These are phyloP conservation scores for Sebastes iracundus DNA, from an alignment of 2,797 vertebrate species.

Conservation along the genomic window DNA sequence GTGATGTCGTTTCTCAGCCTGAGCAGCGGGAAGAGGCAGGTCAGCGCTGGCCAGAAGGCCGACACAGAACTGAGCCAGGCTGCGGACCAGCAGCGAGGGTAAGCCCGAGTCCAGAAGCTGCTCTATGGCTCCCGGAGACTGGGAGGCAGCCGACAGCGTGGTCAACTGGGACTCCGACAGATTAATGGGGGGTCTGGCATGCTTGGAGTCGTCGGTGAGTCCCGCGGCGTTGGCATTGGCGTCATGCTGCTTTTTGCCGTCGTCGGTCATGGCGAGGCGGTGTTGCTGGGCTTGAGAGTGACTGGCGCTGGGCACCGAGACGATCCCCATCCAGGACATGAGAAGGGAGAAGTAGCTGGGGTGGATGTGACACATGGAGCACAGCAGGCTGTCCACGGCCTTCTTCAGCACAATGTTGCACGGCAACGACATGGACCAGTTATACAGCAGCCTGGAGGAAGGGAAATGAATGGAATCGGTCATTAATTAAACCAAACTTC, in stretches of 20 bases:
- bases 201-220: constrained; percentile 96
- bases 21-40: constrained; percentile 84
- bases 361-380: constrained; percentile 98
- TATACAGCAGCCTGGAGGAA: constrained; percentile 89
- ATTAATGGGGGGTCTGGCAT: constrained; percentile 89
- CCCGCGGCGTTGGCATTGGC: constrained; percentile 76
- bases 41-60: constrained; percentile 90
- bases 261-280: constrained; percentile 95
- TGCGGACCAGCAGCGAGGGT: constrained; percentile 93
- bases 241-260: constrained; percentile 95
- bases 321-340: constrained; percentile 99
- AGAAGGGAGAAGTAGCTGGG: constrained; percentile 97
- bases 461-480: no score
- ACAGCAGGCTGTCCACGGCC: constrained; percentile 97
- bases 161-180: constrained; percentile 94
- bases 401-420: constrained; percentile 98
- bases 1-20: constrained; percentile 87
- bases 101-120: constrained; percentile 96
- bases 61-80: constrained; percentile 93
- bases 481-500: no score
- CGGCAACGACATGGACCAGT: constrained; percentile 98
- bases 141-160: constrained; percentile 95
- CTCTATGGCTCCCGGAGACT: constrained; percentile 96
- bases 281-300: constrained; percentile 83
- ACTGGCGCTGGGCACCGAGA: constrained; percentile 85